phyloP scores from a whole-genome alignment of 2,113 vertebrate species.

The Rhabdornis inornatus region DNA sequence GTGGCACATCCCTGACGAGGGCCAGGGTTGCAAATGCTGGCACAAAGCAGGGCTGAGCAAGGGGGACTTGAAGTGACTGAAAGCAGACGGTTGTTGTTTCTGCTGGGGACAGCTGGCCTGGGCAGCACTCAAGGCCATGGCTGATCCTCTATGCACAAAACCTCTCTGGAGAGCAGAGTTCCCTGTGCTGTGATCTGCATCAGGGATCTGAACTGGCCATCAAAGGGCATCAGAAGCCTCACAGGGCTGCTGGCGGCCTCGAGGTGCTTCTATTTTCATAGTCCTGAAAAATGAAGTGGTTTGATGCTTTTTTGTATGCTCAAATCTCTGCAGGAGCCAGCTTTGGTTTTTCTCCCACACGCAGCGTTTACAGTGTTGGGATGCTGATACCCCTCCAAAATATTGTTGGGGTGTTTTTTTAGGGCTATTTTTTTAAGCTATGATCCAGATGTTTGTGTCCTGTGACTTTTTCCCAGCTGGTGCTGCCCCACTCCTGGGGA shows the following conservation, averaged over 20 bases:
- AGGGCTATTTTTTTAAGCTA: not conserved
- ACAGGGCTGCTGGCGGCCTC: not conserved
- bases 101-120: not conserved
- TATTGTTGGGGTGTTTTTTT: not conserved
- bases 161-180: rapidly evolving
- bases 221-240: not conserved
- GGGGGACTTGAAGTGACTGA: rapidly evolving
- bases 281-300: not conserved
- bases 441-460: not conserved
- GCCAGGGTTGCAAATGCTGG: not conserved
- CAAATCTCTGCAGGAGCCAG: not conserved
- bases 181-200: rapidly evolving
- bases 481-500: not conserved
- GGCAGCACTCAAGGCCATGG: not conserved
- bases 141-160: not conserved
- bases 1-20: rapidly evolving
- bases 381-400: not conserved
- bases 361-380: not conserved
- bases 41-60: not conserved
- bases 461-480: not conserved
- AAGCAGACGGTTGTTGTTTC: not conserved
- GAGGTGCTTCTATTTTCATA: not conserved
- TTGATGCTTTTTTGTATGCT: not conserved
- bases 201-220: not conserved
- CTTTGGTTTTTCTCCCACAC: not conserved